These are phyloP conservation scores for Linhomoeus sp. DNA, from an alignment of 2,888 invertebrate species.

Conservation along the genomic window DNA sequence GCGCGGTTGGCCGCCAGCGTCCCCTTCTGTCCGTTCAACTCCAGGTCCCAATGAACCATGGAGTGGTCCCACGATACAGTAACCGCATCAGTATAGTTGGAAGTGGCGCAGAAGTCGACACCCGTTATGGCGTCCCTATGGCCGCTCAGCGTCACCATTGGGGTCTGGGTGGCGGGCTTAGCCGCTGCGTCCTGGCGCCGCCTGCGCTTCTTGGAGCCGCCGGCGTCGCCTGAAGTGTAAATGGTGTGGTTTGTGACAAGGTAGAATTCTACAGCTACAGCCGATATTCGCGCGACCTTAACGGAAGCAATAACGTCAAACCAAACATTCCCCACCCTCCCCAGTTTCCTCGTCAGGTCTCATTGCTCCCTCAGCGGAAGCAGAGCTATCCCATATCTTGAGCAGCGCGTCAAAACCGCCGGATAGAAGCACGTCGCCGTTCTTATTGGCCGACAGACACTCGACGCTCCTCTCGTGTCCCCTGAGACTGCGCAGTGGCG, in stretches of 20 bases:
- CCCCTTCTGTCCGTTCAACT: conserved; percentile 13
- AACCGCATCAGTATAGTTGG: conserved; percentile 43
- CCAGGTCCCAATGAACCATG: conserved; percentile 72
- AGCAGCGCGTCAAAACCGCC: conserved; percentile 34
- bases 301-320: too few species aligned
- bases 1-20: conserved; percentile 56
- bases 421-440: conserved; percentile 33
- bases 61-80: conserved; percentile 91
- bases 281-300: too few species aligned
- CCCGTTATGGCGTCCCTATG: conserved; percentile 66
- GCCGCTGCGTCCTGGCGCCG: background rate
- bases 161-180: conserved; percentile 26
- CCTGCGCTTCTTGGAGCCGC: background rate
- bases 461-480: conserved; percentile 85
- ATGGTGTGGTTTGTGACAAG: too few species aligned
- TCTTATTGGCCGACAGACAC: conserved; percentile 54
- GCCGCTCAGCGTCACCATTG: conserved; percentile 65
- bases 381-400: conserved; percentile 32
- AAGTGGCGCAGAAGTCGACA: conserved; percentile 49
- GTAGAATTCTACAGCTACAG: too few species aligned
- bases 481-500: conserved; percentile 56
- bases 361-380: background rate
- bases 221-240: too few species aligned
- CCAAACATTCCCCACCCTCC: too few species aligned
- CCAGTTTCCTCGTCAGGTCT: too few species aligned